phyloP scores from a whole-genome alignment of 1,140 invertebrate genomes.

The Nilaparvata lugens region DNA sequence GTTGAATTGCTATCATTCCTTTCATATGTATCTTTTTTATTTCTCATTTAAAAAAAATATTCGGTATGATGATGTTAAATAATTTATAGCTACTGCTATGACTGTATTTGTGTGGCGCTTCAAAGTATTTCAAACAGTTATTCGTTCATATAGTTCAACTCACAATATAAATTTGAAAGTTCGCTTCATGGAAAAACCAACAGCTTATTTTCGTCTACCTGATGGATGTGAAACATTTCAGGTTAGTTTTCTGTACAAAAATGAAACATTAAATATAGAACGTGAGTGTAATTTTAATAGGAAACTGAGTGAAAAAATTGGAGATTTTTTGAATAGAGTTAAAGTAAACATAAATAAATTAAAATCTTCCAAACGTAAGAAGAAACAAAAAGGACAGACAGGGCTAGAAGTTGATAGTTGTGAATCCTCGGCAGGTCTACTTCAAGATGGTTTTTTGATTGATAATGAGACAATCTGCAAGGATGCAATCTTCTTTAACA shows the following conservation, averaged over 20 bases:
- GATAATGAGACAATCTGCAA: conserved; percentile 37
- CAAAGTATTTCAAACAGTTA: too few relatives aligned
- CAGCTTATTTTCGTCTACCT: conserved; percentile 40
- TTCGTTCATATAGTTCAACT: conserved; percentile 29
- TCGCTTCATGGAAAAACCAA: not conserved
- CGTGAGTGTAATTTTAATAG: conserved; percentile 59
- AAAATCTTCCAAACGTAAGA: conserved; percentile 36
- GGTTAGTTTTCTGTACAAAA: conserved; percentile 41
- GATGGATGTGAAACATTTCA: conserved; percentile 35
- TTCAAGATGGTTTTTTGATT: conserved; percentile 31
- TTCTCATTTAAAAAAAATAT: too few relatives aligned
- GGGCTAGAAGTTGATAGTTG: not conserved
- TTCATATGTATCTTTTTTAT: too few relatives aligned
- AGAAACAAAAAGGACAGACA: conserved; percentile 20
- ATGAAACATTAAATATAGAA: conserved; percentile 37
- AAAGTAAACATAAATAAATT: conserved; percentile 49
- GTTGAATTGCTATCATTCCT: too few relatives aligned
- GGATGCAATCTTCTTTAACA: conserved; percentile 43
- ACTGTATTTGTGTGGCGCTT: too few relatives aligned
- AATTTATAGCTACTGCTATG: too few relatives aligned
- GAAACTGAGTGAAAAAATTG: conserved; percentile 44
- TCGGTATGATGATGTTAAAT: too few relatives aligned
- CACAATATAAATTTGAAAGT: conserved; percentile 19
- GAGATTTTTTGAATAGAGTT: conserved; percentile 47
- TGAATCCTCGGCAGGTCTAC: conserved; percentile 22